These are phyloP conservation scores for Lucifuga dentata DNA, from an alignment of 2,113 vertebrate species.

Conservation along the genomic window DNA sequence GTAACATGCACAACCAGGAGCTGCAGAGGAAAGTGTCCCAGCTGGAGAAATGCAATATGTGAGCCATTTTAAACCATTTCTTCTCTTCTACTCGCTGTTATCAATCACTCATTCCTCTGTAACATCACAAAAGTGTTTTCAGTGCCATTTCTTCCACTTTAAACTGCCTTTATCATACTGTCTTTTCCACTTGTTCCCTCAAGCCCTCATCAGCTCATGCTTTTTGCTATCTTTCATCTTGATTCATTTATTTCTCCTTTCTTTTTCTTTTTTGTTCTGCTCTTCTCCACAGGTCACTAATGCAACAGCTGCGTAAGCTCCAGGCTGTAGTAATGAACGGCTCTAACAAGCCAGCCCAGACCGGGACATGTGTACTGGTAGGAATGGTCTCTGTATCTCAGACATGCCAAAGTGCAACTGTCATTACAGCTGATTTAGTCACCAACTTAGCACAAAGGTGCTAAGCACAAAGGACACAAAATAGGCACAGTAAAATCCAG, in stretches of 20 bases:
- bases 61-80: constrained; percentile 65
- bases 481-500: background rate
- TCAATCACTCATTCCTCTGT: background rate
- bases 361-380: constrained; percentile 90
- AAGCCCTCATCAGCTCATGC: background rate
- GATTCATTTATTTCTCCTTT: background rate
- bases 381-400: background rate
- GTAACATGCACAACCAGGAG: constrained; percentile 92
- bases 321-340: constrained; percentile 90
- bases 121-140: background rate
- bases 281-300: constrained; percentile 85
- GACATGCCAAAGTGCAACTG: constrained; percentile 8
- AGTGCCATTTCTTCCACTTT: constrained; percentile 1
- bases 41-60: constrained; percentile 96
- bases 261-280: background rate
- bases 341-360: constrained; percentile 89
- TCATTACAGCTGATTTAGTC: background rate
- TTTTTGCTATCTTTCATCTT: background rate
- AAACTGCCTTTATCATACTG: constrained; percentile 1
- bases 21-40: constrained; percentile 95
- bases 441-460: too few species aligned
- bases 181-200: background rate
- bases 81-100: background rate
- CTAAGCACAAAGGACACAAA: constrained; percentile 21
- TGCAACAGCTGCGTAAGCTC: constrained; percentile 92